phyloP scores from a whole-genome alignment of 2,888 invertebrate genomes.

The Pseudoips prasinana region DNA sequence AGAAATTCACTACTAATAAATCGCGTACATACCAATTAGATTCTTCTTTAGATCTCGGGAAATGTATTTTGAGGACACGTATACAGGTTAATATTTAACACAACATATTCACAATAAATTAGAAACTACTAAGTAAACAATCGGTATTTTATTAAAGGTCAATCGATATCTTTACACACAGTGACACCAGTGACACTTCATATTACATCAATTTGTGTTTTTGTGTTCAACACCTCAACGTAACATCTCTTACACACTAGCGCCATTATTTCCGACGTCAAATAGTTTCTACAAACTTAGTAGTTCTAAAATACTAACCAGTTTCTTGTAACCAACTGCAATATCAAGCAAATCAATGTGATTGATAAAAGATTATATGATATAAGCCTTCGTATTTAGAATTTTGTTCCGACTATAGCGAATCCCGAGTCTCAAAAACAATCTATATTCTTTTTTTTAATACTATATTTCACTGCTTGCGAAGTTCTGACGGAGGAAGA shows the following conservation, averaged over 20 bases:
- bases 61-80: constrained; percentile 20
- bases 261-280: constrained; percentile 23
- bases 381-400: too few relatives aligned
- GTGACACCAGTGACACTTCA: constrained; percentile 6
- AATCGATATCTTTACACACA: constrained; percentile 33
- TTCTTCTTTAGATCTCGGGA: constrained; percentile 9
- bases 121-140: constrained; percentile 27
- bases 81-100: constrained; percentile 9
- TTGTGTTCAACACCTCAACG: too few relatives aligned
- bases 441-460: constrained; percentile 24
- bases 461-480: background rate
- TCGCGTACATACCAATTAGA: constrained; percentile 12
- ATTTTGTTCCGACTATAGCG: too few relatives aligned
- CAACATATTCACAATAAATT: constrained; percentile 6
- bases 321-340: constrained; percentile 19
- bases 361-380: too few relatives aligned
- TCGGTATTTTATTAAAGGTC: constrained; percentile 30
- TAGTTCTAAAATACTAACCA: constrained; percentile 16
- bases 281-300: background rate
- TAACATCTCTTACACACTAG: constrained; percentile 17
- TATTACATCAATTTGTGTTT: constrained; percentile 16
- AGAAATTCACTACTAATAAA: background rate
- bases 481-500: too few relatives aligned
- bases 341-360: too few relatives aligned
- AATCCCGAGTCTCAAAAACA: constrained; percentile 14